A percentile compares a stretch with the other conserved stretches of the same genome.
Conservation (phyloP, 92 coral and sea anemone species). For the Siderastrea siderea region DNA sequence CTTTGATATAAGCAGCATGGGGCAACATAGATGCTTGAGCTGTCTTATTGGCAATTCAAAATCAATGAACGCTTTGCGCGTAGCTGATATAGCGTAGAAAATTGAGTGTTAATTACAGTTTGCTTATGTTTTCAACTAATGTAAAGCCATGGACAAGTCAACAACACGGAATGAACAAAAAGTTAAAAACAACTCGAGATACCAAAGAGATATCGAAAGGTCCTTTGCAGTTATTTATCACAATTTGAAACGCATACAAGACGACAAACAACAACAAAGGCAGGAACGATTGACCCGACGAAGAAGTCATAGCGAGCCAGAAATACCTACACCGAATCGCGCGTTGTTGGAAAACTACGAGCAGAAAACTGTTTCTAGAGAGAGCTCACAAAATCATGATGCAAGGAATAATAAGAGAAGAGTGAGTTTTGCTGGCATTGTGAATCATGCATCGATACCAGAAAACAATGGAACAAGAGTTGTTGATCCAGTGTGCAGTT, state of each 20-base stretch:
- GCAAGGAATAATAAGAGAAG: neutral
- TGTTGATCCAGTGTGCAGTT: neutral
- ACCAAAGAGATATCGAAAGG: conserved; percentile 38
- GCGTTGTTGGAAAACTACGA: neutral
- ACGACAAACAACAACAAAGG: conserved; percentile 1
- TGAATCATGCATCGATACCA: neutral
- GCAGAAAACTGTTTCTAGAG: neutral
- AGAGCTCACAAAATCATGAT: neutral
- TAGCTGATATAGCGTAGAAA: neutral
- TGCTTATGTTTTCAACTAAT: neutral
- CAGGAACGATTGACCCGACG: neutral
- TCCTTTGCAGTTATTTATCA: conserved; percentile 49
- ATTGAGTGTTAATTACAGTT: neutral
- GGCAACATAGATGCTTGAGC: neutral
- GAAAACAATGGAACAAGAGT: neutral
- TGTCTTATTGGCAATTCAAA: too few species aligned
- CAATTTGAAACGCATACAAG: conserved; percentile 41
- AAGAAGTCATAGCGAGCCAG: neutral
- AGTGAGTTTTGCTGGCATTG: neutral
- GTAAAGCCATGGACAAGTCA: neutral
- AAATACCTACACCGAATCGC: neutral
- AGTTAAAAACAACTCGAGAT: conserved; percentile 10
- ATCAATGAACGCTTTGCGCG: too few species aligned
- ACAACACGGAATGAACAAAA: neutral
- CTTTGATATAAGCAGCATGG: neutral